Evolutionary conservation across 2,888 invertebrate genomes (phyloP).

Genomic region (Sabatieria punctata): DNA sequence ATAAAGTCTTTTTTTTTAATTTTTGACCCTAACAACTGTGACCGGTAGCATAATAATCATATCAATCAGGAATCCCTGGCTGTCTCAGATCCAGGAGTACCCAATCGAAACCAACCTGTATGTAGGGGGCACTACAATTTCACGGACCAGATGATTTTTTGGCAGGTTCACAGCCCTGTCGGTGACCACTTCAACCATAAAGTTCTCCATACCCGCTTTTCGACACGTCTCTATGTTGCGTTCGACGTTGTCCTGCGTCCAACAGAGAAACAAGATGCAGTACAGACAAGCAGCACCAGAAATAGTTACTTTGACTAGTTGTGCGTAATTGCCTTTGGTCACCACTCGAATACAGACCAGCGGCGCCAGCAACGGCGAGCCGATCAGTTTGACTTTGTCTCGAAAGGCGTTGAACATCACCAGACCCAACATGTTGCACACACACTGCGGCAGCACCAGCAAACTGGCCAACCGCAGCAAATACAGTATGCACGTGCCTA

Average conservation of each 20-base stretch:
- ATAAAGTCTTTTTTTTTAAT: too few relatives aligned
- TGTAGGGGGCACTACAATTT: conserved; percentile 56
- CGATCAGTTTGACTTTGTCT: conserved; percentile 67
- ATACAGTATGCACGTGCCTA: conserved; percentile 23
- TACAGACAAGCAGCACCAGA: background rate
- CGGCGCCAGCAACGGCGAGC: conserved; percentile 73
- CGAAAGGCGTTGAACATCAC: conserved; percentile 83
- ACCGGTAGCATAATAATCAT: too few relatives aligned
- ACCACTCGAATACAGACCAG: conserved; percentile 85
- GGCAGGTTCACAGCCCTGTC: conserved; percentile 46
- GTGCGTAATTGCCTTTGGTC: conserved; percentile 79
- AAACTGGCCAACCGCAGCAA: conserved; percentile 24
- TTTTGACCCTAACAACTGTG: too few relatives aligned
- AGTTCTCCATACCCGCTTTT: conserved; percentile 79
- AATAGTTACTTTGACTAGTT: conserved; percentile 53
- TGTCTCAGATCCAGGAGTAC: too few relatives aligned
- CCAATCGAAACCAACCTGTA: conserved; percentile 16
- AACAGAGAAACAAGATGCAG: conserved; percentile 3
- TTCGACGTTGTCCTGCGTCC: conserved; percentile 60
- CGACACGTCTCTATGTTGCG: conserved; percentile 70
- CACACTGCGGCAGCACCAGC: conserved; percentile 30
- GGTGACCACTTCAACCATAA: conserved; percentile 84
- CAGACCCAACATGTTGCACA: conserved; percentile 41
- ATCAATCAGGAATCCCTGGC: too few relatives aligned
- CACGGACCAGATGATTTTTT: conserved; percentile 53